A percentile compares a stretch with the other conserved stretches of the same genome.
Conservation (phyloP, 2,113 vertebrate genomes). For the zebrafish (Danio rerio) region DNA sequence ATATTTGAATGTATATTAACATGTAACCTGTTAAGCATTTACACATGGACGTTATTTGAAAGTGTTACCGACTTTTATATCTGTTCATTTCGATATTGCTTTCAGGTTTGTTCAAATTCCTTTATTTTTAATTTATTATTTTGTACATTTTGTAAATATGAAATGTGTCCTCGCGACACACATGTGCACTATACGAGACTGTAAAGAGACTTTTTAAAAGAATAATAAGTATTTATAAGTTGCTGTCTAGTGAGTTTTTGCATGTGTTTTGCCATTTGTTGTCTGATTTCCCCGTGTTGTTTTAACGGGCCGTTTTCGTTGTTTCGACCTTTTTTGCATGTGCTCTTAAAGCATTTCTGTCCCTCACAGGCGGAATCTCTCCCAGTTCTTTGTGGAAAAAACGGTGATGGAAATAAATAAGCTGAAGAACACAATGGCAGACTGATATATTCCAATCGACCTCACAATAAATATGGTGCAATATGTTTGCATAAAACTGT, state of each 20-base stretch:
- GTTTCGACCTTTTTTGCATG: conserved; percentile 76
- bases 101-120: conserved; percentile 52
- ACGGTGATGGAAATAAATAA: conserved; percentile 73
- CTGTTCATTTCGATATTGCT: conserved; percentile 52
- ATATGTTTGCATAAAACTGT: conserved; percentile 15
- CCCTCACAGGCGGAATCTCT: conserved; percentile 65
- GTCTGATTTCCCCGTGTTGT: conserved; percentile 49
- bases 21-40: conserved; percentile 6
- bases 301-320: conserved; percentile 60
- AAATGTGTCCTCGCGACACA: conserved; percentile 71
- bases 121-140: conserved; percentile 83
- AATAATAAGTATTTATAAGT: conserved; percentile 81
- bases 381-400: conserved; percentile 68
- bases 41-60: background rate
- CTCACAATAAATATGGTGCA: conserved; percentile 11
- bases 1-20: background rate
- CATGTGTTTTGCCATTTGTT: conserved; percentile 76
- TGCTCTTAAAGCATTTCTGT: conserved; percentile 66
- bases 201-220: conserved; percentile 76
- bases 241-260: conserved; percentile 75
- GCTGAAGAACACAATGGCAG: conserved; percentile 63
- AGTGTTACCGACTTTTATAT: conserved; percentile 34
- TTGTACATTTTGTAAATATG: conserved; percentile 87
- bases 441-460: conserved; percentile 37
- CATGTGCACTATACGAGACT: conserved; percentile 79